phyloP scores from a whole-genome alignment of 37 sponge, comb jelly and placozoan genomes.

The Ephydatia muelleri region DNA sequence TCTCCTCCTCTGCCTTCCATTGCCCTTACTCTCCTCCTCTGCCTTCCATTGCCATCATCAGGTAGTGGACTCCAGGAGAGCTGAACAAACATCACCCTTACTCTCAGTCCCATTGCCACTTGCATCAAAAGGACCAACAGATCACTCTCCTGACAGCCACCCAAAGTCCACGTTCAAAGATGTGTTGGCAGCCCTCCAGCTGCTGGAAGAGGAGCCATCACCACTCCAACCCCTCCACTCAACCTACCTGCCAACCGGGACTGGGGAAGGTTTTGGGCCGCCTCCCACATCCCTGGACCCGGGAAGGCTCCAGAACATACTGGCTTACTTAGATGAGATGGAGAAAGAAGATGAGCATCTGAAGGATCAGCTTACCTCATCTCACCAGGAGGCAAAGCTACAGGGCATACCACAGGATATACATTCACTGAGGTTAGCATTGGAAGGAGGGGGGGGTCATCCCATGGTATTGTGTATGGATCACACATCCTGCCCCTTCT shows the following conservation, averaged over 20 bases:
- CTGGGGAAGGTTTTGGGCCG: neutral
- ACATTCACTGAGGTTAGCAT: no score
- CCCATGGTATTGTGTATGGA: no score
- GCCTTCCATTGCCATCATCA: no score
- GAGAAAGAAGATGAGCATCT: slow-evolving; percentile 40
- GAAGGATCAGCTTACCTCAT: neutral
- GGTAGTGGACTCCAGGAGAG: no score
- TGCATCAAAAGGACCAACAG: no score
- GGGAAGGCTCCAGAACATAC: slow-evolving; percentile 43
- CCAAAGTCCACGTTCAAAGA: slow-evolving; percentile 43
- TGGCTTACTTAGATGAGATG: slow-evolving; percentile 76
- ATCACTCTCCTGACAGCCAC: neutral
- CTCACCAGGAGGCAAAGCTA: neutral
- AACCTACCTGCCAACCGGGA: no score
- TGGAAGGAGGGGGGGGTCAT: no score
- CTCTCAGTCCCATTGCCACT: no score
- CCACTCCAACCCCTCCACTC: slow-evolving; percentile 31
- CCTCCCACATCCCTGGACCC: neutral
- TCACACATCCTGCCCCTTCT: no score
- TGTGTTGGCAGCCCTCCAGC: slow-evolving; percentile 70
- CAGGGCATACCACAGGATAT: neutral
- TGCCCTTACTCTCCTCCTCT: no score
- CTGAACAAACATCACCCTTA: no score
- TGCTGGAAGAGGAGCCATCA: slow-evolving; percentile 74
- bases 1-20: no score